Percentiles rank a stretch among this genome's conserved stretches.
phyloP scores from a whole-genome alignment of 2,113 vertebrate species.

The Ameiurus melas region DNA sequence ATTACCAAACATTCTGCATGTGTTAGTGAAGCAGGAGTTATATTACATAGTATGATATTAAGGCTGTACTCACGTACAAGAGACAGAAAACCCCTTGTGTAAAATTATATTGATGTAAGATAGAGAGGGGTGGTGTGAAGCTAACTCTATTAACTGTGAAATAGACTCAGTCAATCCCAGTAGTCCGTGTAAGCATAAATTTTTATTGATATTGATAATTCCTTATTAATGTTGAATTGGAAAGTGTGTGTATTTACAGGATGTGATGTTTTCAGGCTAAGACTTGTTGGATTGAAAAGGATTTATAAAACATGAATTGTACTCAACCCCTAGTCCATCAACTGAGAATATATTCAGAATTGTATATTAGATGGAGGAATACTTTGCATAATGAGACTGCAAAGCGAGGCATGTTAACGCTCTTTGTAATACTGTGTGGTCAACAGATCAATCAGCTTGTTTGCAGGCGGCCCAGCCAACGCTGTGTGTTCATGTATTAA shows the following conservation, averaged over 20 bases:
- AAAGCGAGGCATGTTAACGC: slow-evolving; percentile 19
- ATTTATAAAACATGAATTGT: background rate
- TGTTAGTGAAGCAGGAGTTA: background rate
- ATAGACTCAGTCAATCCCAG: background rate
- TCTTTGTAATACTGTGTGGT: slow-evolving; percentile 29
- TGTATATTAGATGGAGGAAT: background rate
- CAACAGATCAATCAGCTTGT: slow-evolving; percentile 25
- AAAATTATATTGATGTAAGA: slow-evolving; percentile 38
- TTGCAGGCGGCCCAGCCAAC: background rate
- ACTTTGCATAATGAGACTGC: background rate
- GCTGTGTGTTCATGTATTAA: background rate
- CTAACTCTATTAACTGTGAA: slow-evolving; percentile 26
- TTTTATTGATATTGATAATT: slow-evolving; percentile 17
- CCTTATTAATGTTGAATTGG: background rate
- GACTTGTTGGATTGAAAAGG: background rate
- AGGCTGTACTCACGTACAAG: slow-evolving; percentile 13
- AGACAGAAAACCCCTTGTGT: slow-evolving; percentile 4
- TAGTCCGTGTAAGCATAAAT: slow-evolving; percentile 24
- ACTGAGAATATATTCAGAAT: background rate
- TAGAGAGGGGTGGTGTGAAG: background rate
- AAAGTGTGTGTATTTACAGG: background rate
- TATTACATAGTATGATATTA: background rate
- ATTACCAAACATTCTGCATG: slow-evolving; percentile 25
- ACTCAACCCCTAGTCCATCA: background rate
- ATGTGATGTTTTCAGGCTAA: background rate